These are phyloP conservation scores for Danaus melanippus DNA, from an alignment of 1,140 invertebrate species.

Conservation along the genomic window DNA sequence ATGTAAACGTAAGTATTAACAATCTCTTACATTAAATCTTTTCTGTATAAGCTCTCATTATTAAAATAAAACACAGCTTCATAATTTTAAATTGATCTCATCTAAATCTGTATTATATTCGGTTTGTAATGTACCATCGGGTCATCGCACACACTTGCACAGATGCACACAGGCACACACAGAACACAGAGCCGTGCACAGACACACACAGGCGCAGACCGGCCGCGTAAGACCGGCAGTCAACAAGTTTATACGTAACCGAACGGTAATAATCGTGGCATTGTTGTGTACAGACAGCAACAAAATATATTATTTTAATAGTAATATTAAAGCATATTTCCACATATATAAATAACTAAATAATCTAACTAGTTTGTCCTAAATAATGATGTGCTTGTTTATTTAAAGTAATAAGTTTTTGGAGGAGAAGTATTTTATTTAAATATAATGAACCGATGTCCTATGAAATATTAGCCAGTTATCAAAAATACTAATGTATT, in stretches of 20 bases:
- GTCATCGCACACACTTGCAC: conserved; percentile 13
- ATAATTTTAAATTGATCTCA: too few relatives aligned
- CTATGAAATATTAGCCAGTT: too few relatives aligned
- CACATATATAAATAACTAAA: too few relatives aligned
- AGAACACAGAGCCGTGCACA: conserved; percentile 17
- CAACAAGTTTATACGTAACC: conserved; percentile 60
- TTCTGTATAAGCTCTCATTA: too few relatives aligned
- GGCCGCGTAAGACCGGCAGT: conserved; percentile 62
- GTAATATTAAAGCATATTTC: background rate
- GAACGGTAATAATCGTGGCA: conserved; percentile 62
- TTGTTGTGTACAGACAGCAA: conserved; percentile 49
- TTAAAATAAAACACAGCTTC: too few relatives aligned
- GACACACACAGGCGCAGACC: conserved; percentile 25
- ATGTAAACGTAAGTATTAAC: too few relatives aligned
- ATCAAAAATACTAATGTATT: conserved; percentile 13
- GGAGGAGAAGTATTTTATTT: background rate
- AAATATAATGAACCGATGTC: background rate
- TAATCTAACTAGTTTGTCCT: too few relatives aligned
- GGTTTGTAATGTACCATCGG: too few relatives aligned
- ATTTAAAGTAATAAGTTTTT: too few relatives aligned
- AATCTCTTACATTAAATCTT: too few relatives aligned
- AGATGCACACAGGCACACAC: conserved; percentile 24
- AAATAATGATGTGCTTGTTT: too few relatives aligned
- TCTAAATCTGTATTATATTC: too few relatives aligned
- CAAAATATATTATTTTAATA: conserved; percentile 14